These are phyloP conservation scores for Pavo muticus DNA, from an alignment of 2,113 vertebrate species.

Conservation along the genomic window DNA sequence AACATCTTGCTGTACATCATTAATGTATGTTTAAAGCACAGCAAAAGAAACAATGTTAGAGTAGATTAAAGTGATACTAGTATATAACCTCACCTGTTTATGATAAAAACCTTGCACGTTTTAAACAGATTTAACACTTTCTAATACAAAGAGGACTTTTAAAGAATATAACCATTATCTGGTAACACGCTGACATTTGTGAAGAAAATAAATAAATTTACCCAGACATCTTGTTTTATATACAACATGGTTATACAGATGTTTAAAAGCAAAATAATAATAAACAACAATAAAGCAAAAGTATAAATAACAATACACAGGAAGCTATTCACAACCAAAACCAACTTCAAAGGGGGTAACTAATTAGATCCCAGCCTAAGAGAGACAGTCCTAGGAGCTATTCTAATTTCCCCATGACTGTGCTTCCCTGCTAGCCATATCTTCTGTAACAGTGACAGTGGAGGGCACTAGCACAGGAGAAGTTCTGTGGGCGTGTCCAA, in stretches of 20 bases:
- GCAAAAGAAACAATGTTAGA: background rate
- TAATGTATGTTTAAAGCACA: background rate
- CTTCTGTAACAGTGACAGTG: background rate
- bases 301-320: background rate
- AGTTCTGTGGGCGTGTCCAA: background rate
- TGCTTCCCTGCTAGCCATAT: background rate
- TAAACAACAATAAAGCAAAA: background rate
- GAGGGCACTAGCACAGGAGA: background rate
- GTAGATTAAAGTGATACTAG: background rate
- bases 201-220: slow-evolving; percentile 6
- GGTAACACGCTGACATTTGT: background rate
- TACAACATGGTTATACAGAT: background rate
- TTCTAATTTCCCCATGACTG: background rate
- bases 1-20: background rate
- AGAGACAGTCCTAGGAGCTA: background rate
- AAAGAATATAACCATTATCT: background rate
- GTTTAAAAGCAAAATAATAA: background rate
- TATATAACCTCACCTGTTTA: background rate
- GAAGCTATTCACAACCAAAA: background rate
- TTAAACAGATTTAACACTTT: background rate
- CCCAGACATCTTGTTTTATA: background rate
- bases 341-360: background rate
- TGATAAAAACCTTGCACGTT: background rate
- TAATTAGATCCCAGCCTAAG: background rate
- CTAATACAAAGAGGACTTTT: background rate